A percentile compares a stretch with the other conserved stretches of the same genome.
phyloP scores from a whole-genome alignment of 1,140 invertebrate genomes.

The Drosophila nikananu region DNA sequence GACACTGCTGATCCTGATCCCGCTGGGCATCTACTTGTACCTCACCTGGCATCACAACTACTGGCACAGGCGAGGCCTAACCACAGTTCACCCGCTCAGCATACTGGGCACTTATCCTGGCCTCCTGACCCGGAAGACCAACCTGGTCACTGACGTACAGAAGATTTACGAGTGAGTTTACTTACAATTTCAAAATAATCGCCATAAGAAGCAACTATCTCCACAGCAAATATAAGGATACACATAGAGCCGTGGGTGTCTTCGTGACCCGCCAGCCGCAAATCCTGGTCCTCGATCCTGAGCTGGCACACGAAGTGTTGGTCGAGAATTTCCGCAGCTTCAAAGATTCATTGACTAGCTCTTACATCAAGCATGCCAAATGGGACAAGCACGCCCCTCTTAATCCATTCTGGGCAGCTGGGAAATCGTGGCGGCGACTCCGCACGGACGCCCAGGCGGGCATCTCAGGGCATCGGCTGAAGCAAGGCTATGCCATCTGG shows the following conservation, averaged over 20 bases:
- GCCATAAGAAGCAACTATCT: background rate
- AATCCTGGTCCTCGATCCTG: conserved; percentile 86
- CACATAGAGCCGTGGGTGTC: conserved; percentile 83
- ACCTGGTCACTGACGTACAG: conserved; percentile 70
- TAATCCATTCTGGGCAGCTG: conserved; percentile 86
- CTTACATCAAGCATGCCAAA: conserved; percentile 63
- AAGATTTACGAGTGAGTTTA: conserved; percentile 66
- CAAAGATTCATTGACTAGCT: conserved; percentile 71
- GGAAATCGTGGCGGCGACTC: conserved; percentile 86
- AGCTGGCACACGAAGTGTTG: conserved; percentile 86
- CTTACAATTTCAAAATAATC: background rate
- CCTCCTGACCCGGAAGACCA: conserved; percentile 54
- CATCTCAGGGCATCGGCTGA: conserved; percentile 85
- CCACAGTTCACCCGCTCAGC: conserved; percentile 71
- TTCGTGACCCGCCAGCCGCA: conserved; percentile 85
- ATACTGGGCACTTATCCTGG: conserved; percentile 86
- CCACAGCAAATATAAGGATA: conserved; percentile 55
- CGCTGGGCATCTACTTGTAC: conserved; percentile 75
- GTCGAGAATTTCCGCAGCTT: conserved; percentile 86
- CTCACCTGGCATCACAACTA: conserved; percentile 83
- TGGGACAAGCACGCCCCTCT: conserved; percentile 83
- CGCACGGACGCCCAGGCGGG: conserved; percentile 86
- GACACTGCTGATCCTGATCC: conserved; percentile 31
- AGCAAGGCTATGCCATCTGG: conserved; percentile 68
- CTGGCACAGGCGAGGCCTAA: conserved; percentile 74